Evolutionary conservation across 1,140 invertebrate genomes (phyloP).

Genomic region (Drepana arcuata): DNA sequence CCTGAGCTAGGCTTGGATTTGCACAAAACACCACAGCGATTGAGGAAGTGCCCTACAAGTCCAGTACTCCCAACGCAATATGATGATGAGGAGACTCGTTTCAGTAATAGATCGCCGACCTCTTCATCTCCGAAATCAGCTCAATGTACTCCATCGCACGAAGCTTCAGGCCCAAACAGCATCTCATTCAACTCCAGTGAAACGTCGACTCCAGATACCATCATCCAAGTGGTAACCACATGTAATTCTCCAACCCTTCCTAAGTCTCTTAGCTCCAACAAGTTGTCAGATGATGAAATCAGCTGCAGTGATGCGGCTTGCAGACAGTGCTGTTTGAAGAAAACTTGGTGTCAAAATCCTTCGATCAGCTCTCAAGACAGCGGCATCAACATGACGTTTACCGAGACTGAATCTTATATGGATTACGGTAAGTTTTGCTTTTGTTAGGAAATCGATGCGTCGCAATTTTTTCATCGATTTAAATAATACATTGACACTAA

Average conservation of each 20-base stretch:
- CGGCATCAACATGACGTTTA: conserved; percentile 82
- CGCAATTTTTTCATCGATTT: no score
- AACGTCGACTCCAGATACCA: conserved; percentile 67
- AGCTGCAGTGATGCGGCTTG: conserved; percentile 51
- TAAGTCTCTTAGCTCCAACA: conserved; percentile 65
- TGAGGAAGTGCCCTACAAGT: conserved; percentile 67
- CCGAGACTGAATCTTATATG: conserved; percentile 75
- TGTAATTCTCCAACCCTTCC: conserved; percentile 52
- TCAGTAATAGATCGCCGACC: conserved; percentile 37
- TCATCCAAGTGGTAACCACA: conserved; percentile 62
- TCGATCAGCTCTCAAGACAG: conserved; percentile 83
- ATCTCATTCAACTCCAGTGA: conserved; percentile 69
- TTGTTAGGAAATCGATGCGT: no score
- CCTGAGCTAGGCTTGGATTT: conserved; percentile 59
- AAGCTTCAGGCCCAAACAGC: conserved; percentile 57
- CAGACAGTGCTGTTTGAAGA: conserved; percentile 70
- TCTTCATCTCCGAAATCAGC: conserved; percentile 54
- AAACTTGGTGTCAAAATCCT: conserved; percentile 74
- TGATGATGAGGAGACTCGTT: conserved; percentile 33
- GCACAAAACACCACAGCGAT: conserved; percentile 30
- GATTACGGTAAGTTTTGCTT: conserved; percentile 61
- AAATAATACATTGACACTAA: no score
- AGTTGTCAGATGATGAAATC: conserved; percentile 69
- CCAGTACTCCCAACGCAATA: conserved; percentile 44
- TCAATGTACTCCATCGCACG: conserved; percentile 56